phyloP scores from a whole-genome alignment of 2,113 vertebrate species.

The Tetraodon nigroviridis region DNA sequence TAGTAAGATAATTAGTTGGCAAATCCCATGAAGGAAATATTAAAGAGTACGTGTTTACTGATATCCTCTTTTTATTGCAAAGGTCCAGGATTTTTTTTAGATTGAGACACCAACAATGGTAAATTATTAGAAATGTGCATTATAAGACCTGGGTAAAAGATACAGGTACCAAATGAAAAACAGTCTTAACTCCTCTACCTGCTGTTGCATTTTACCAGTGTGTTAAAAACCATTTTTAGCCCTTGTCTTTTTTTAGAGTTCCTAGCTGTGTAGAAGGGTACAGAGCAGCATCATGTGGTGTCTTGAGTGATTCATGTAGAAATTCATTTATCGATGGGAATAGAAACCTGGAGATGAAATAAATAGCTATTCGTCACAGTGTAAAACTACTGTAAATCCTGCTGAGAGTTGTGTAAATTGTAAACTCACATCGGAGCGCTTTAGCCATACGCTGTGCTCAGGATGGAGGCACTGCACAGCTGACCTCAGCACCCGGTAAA shows the following conservation, averaged over 20 bases:
- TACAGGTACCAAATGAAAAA: too few species aligned
- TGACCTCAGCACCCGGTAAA: conserved; percentile 30
- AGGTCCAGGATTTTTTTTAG: too few species aligned
- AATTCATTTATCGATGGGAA: conserved; percentile 22
- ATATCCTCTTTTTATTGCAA: too few species aligned
- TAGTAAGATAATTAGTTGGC: conserved; percentile 51
- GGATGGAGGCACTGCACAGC: conserved; percentile 28
- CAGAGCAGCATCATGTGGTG: conserved; percentile 19
- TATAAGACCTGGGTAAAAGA: too few species aligned
- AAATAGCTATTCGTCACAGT: conserved; percentile 1
- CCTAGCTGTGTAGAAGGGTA: conserved; percentile 29
- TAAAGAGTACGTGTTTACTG: too few species aligned
- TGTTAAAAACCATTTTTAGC: conserved; percentile 11
- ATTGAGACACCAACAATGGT: too few species aligned
- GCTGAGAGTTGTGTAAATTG: conserved; percentile 5
- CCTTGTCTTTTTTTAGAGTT: conserved; percentile 17
- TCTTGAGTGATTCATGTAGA: conserved; percentile 25
- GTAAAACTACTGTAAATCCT: conserved; percentile 9
- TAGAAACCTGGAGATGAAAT: conserved; percentile 1
- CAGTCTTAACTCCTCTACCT: not conserved
- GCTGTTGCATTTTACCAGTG: conserved; percentile 3
- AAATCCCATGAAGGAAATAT: conserved; percentile 40
- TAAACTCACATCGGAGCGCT: conserved; percentile 10
- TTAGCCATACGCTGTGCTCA: conserved; percentile 13
- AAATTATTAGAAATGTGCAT: too few species aligned